A percentile compares a stretch with the other conserved stretches of the same genome.
phyloP scores from a whole-genome alignment of 2,888 invertebrate species.

The Epinotia brunnichana region DNA sequence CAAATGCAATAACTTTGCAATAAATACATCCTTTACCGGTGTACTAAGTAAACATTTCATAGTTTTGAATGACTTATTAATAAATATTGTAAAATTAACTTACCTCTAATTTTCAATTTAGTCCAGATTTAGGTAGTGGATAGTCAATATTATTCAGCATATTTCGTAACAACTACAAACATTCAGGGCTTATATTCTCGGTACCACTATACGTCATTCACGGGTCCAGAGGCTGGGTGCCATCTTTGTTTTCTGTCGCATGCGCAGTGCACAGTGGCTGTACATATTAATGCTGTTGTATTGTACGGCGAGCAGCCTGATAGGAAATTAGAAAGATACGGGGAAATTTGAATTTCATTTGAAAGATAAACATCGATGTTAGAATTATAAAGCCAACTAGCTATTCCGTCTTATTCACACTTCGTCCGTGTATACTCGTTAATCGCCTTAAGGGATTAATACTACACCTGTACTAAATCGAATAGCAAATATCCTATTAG shows the following conservation, averaged over 20 bases:
- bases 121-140: not conserved
- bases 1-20: not conserved
- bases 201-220: not conserved
- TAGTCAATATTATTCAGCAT: not conserved
- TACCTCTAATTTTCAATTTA: not conserved
- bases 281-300: not conserved
- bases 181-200: not conserved
- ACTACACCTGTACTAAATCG: too few species aligned
- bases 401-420: too few species aligned
- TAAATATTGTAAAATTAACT: not conserved
- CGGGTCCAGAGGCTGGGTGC: slow-evolving; percentile 53
- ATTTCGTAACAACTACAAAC: not conserved
- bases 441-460: too few species aligned
- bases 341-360: too few species aligned
- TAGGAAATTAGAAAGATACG: too few species aligned
- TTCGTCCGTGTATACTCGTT: too few species aligned
- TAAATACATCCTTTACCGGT: slow-evolving; percentile 3
- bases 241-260: slow-evolving; percentile 55
- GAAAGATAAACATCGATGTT: too few species aligned
- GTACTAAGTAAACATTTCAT: not conserved
- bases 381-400: too few species aligned
- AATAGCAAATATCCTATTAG: too few species aligned
- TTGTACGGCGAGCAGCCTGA: too few species aligned
- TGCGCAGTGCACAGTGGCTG: slow-evolving; percentile 52
- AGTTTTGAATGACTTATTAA: not conserved